Conservation (phyloP, 2,888 invertebrate genomes). For the Sphaerophoria rueppellii region DNA sequence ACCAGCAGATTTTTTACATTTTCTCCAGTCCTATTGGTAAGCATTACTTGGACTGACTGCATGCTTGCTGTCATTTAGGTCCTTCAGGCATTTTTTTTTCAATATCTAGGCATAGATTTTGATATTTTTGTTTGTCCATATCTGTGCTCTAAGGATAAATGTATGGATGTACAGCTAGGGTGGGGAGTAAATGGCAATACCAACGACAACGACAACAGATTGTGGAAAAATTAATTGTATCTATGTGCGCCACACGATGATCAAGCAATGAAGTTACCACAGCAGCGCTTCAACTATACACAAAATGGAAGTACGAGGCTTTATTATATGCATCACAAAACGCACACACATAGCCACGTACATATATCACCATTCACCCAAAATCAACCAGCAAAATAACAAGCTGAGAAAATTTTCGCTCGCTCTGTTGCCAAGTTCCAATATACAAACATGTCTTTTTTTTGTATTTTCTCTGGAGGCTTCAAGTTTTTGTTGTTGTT, state of each 20-base stretch:
- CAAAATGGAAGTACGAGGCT: conserved; percentile 34
- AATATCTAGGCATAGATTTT: conserved; percentile 58
- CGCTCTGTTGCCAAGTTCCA: conserved; percentile 64
- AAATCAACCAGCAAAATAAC: conserved; percentile 22
- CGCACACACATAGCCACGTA: conserved; percentile 12
- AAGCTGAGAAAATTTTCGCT: conserved; percentile 67
- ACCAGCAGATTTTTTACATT: not conserved
- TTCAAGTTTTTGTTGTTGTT: conserved; percentile 35
- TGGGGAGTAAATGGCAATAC: conserved; percentile 28
- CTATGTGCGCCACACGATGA: conserved; percentile 65
- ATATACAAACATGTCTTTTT: conserved; percentile 42
- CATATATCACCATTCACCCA: not conserved
- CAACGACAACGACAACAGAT: conserved; percentile 59
- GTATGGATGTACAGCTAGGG: not conserved
- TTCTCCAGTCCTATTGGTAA: conserved; percentile 11
- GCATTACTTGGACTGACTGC: conserved; percentile 22
- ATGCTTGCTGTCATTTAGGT: conserved; percentile 56
- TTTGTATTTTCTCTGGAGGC: conserved; percentile 25
- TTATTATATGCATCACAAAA: conserved; percentile 5
- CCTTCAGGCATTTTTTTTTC: conserved; percentile 56
- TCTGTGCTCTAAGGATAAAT: not conserved
- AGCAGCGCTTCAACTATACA: conserved; percentile 56
- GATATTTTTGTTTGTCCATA: conserved; percentile 48
- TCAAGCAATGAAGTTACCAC: conserved; percentile 31
- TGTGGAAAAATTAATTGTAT: conserved; percentile 71